These are phyloP conservation scores for Oryctolagus cuniculus DNA, from an alignment of 2,113 vertebrate species.

Conservation along the genomic window DNA sequence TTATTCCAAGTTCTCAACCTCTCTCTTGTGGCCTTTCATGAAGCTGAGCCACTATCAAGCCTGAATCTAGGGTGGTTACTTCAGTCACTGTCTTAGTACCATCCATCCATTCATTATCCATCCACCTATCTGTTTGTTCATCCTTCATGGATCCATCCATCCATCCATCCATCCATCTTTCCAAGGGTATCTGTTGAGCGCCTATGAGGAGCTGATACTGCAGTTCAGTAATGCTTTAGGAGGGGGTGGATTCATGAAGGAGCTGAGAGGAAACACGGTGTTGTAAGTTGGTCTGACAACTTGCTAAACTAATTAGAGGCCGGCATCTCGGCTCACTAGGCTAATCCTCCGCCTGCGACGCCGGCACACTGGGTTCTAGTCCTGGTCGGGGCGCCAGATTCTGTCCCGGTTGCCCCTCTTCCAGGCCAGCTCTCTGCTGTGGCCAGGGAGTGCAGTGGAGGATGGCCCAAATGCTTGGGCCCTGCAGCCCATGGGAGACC, in stretches of 20 bases:
- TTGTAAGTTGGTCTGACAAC: background rate
- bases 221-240: background rate
- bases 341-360: too few relatives aligned
- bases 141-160: background rate
- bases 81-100: background rate
- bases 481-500: too few relatives aligned
- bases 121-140: background rate
- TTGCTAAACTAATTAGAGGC: background rate
- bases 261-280: background rate
- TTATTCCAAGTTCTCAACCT: background rate
- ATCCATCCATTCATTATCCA: background rate
- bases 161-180: background rate
- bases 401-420: too few relatives aligned
- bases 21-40: background rate
- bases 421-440: too few relatives aligned
- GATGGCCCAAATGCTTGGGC: too few relatives aligned
- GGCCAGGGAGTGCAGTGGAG: too few relatives aligned
- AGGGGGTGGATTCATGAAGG: background rate
- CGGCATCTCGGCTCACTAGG: too few relatives aligned
- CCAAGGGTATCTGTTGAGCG: background rate
- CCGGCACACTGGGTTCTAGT: too few relatives aligned
- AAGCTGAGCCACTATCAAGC: background rate
- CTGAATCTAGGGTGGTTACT: background rate
- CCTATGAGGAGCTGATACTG: background rate
- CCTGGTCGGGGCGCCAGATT: too few relatives aligned